phyloP scores from a whole-genome alignment of 2,888 invertebrate species.

The Amorpha juglandis region DNA sequence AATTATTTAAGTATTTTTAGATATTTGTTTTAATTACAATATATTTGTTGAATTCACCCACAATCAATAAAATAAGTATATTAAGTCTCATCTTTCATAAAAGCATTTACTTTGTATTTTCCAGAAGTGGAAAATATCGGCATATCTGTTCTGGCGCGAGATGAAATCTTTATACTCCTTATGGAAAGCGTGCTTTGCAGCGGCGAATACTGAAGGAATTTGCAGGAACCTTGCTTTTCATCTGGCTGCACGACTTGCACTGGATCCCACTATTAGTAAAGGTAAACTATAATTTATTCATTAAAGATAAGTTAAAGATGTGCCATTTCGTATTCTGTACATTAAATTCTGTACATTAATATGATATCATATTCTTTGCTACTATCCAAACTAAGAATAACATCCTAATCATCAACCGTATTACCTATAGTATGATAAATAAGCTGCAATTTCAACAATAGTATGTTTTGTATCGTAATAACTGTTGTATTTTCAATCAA shows the following conservation, averaged over 20 bases:
- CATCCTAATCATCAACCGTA: too few relatives aligned
- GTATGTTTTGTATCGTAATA: not conserved
- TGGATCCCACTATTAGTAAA: conserved; percentile 44
- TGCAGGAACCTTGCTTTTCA: conserved; percentile 47
- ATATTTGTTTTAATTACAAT: too few relatives aligned
- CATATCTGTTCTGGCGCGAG: conserved; percentile 57
- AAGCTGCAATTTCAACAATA: not conserved
- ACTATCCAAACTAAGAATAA: too few relatives aligned
- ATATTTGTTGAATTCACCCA: too few relatives aligned
- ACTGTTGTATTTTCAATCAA: not conserved
- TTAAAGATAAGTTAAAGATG: too few relatives aligned
- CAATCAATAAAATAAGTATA: too few relatives aligned
- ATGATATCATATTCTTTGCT: too few relatives aligned
- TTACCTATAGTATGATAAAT: too few relatives aligned
- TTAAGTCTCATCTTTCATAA: too few relatives aligned
- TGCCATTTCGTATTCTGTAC: too few relatives aligned
- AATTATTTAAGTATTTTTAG: too few relatives aligned
- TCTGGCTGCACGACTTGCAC: conserved; percentile 48
- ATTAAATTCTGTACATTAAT: too few relatives aligned
- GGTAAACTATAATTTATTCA: conserved; percentile 20
- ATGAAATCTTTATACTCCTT: conserved; percentile 53
- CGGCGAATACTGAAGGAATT: conserved; percentile 45
- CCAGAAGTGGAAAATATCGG: not conserved
- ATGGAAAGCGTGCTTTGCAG: conserved; percentile 52
- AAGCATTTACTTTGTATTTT: not conserved